A percentile compares a stretch with the other conserved stretches of the same genome.
These are phyloP conservation scores for Anthoptus insignis DNA, from an alignment of 2,888 invertebrate species.

Conservation along the genomic window DNA sequence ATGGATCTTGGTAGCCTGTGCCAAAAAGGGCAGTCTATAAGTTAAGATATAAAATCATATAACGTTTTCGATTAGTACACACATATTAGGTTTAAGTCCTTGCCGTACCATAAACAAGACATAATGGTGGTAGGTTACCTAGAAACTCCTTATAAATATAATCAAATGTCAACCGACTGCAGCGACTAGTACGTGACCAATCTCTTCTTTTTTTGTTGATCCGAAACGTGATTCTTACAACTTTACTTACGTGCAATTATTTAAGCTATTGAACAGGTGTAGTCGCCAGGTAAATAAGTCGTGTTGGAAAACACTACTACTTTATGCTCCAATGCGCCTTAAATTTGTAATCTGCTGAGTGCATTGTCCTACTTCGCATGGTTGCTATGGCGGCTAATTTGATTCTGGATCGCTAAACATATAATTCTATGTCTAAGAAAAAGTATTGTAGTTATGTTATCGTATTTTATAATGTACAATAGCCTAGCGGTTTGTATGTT, in stretches of 20 bases:
- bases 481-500: too few relatives aligned
- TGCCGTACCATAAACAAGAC: conserved; percentile 4
- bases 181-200: conserved; percentile 27
- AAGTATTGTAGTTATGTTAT: too few relatives aligned
- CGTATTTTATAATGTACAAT: too few relatives aligned
- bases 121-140: neutral
- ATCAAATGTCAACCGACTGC: conserved; percentile 30
- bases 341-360: neutral
- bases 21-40: too few relatives aligned
- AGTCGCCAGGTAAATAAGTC: neutral
- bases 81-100: conserved; percentile 9
- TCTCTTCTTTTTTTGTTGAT: conserved; percentile 31
- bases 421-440: too few relatives aligned
- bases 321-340: neutral
- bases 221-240: conserved; percentile 28
- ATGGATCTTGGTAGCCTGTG: too few relatives aligned
- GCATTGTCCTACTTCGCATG: neutral
- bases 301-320: neutral
- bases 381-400: conserved; percentile 3
- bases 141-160: conserved; percentile 10
- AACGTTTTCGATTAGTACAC: too few relatives aligned
- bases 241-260: conserved; percentile 19
- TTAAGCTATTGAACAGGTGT: conserved; percentile 22
- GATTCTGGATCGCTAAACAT: neutral
- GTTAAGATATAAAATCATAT: too few relatives aligned